These are phyloP conservation scores for Netelia fuscicornis DNA, from an alignment of 2,888 invertebrate species.

Conservation along the genomic window DNA sequence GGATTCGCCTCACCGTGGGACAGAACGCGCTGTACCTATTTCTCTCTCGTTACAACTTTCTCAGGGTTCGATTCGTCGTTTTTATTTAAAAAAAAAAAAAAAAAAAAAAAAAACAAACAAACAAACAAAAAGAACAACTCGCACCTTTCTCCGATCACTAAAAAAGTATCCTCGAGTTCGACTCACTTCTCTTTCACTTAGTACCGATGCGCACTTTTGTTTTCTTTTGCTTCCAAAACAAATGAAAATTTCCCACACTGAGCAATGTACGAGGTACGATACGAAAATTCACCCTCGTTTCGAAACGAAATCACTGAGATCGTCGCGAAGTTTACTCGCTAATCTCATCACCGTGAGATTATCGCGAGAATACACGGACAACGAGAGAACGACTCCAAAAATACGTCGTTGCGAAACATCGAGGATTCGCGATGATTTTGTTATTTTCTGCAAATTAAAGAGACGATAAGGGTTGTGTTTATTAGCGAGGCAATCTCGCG, in stretches of 20 bases:
- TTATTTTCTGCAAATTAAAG: not conserved
- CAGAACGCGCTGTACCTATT: not conserved
- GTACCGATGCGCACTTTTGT: slow-evolving; percentile 20
- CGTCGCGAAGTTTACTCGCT: slow-evolving; percentile 9
- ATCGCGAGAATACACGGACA: slow-evolving; percentile 51
- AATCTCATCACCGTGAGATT: slow-evolving; percentile 24
- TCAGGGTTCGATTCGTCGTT: slow-evolving; percentile 15
- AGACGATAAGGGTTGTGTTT: not conserved
- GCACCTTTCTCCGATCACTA: slow-evolving; percentile 9
- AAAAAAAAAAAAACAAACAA: not conserved
- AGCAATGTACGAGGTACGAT: not conserved
- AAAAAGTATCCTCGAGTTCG: slow-evolving; percentile 24
- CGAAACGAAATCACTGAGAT: not conserved
- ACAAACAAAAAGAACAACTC: not conserved
- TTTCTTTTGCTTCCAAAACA: not conserved
- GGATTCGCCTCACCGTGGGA: not conserved
- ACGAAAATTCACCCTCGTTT: not conserved
- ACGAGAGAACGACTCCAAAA: slow-evolving; percentile 26
- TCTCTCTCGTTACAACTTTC: not conserved
- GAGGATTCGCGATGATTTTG: not conserved
- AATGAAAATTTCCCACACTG: not conserved
- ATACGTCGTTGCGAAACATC: not conserved
- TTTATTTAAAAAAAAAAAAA: not conserved
- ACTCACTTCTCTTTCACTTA: slow-evolving; percentile 35
- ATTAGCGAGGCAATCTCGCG: slow-evolving; percentile 11